These are phyloP conservation scores for Ormia ochracea DNA, from an alignment of 2,888 invertebrate species.

Conservation along the genomic window DNA sequence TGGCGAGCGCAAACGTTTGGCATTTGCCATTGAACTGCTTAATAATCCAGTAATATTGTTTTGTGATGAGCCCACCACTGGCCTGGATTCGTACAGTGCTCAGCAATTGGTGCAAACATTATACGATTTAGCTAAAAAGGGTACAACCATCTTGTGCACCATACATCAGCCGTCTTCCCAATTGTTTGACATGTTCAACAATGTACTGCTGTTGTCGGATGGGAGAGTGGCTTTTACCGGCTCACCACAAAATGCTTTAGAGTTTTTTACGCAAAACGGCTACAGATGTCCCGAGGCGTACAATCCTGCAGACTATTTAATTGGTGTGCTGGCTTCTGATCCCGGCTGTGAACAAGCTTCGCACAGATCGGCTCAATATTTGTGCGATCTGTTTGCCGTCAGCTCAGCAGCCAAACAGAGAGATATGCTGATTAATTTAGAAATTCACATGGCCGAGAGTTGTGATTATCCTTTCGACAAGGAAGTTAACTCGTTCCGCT, in stretches of 20 bases:
- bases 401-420: slow-evolving; percentile 87
- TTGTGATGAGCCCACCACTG: slow-evolving; percentile 97
- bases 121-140: slow-evolving; percentile 83
- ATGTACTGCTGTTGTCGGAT: slow-evolving; percentile 88
- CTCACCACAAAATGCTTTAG: slow-evolving; percentile 80
- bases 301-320: slow-evolving; percentile 94
- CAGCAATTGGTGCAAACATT: slow-evolving; percentile 87
- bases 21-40: slow-evolving; percentile 92
- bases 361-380: slow-evolving; percentile 82
- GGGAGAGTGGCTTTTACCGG: slow-evolving; percentile 92
- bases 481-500: slow-evolving; percentile 76
- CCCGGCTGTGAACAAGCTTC: slow-evolving; percentile 87
- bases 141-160: slow-evolving; percentile 92
- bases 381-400: slow-evolving; percentile 87
- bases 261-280: slow-evolving; percentile 86
- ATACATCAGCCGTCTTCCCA: slow-evolving; percentile 96
- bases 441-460: slow-evolving; percentile 82
- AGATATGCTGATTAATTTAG: slow-evolving; percentile 84
- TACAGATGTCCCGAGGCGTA: slow-evolving; percentile 87
- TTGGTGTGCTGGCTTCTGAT: slow-evolving; percentile 87
- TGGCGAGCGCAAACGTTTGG: slow-evolving; percentile 93
- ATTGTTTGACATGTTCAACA: slow-evolving; percentile 89
- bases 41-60: slow-evolving; percentile 94
- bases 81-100: slow-evolving; percentile 94
- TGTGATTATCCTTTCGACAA: slow-evolving; percentile 77